Evolutionary conservation across 1,140 invertebrate genomes (phyloP).

Genomic region (Elymnias hypermnestra): DNA sequence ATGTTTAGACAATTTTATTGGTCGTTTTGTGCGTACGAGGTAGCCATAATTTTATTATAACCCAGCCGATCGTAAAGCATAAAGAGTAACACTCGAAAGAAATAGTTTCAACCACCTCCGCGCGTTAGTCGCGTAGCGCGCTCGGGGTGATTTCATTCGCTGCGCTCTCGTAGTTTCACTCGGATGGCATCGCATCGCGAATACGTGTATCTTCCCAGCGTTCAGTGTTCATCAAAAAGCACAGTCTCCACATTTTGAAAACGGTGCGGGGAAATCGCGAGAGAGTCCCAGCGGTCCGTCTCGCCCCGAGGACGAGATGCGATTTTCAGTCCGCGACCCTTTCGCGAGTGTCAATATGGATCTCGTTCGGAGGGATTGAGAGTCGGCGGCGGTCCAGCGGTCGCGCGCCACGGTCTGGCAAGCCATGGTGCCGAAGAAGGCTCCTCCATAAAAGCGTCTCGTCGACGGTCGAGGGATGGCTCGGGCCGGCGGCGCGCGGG

Average conservation of each 20-base stretch:
- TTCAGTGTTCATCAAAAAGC: slow-evolving; percentile 31
- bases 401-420: slow-evolving; percentile 29
- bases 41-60: slow-evolving; percentile 43
- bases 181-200: slow-evolving; percentile 44
- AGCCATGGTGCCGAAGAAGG: slow-evolving; percentile 66
- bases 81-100: slow-evolving; percentile 30
- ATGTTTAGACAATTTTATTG: slow-evolving; percentile 38
- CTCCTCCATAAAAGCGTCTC: slow-evolving; percentile 68
- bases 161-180: slow-evolving; percentile 50
- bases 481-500: slow-evolving; percentile 55
- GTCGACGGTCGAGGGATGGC: slow-evolving; percentile 49
- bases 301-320: slow-evolving; percentile 36
- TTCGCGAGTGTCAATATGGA: slow-evolving; percentile 63
- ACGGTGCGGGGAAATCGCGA: slow-evolving; percentile 10
- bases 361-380: slow-evolving; percentile 40
- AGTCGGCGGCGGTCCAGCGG: slow-evolving; percentile 41
- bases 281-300: slow-evolving; percentile 12
- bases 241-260: slow-evolving; percentile 19
- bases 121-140: slow-evolving; percentile 36
- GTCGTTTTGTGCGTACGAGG: slow-evolving; percentile 33
- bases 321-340: slow-evolving; percentile 59
- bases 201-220: too few relatives aligned
- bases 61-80: slow-evolving; percentile 38
- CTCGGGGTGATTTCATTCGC: slow-evolving; percentile 52
- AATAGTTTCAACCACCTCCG: slow-evolving; percentile 37